Base-by-base conservation (phyloP, 2,113 vertebrate species). In the Oncorhynchus nerka region DNA sequence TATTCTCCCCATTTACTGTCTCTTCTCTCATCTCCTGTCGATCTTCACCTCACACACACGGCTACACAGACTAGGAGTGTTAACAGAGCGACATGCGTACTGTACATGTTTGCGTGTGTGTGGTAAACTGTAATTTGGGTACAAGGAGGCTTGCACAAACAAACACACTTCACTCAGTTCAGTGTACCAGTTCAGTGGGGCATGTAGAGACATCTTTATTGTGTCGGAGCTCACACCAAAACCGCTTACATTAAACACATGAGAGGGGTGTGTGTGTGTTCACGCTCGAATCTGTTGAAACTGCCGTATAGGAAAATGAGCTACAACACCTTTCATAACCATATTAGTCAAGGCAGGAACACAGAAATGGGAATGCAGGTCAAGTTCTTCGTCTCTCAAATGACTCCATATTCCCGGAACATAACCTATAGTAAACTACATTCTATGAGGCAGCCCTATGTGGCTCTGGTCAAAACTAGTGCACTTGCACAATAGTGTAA, bases 71-170 rank as follows among this genome's bases (percentile, higher is more conserved):
- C 8, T 59, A 11, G 39, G 7, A 2, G 39, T 39, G 39, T 26
- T 70, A 48, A 28, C 28, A 71, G 3, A 5, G 19, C 32, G 26
- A 45, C 64, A 69, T 71, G 9, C 20, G 26, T 71, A 30, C 66
- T 30, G 34, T 74, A 30, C 71, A 30, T 61, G 39, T 24, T 49
- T 48, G 13, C 30, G 16, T 70, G 69, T 75, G 8, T 83, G 74
- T 71, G 8, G 26, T 62, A 79, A 85, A 78, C 0, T 45, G 48
- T 87, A 75, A 87, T 84, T 81, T 76, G 39, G 71, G 70, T 68
- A 81, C 75, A 26, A 64, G 12, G 24, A 61, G 78, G 64, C 70
- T 74, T 71, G 59, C 75, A 70, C 74, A 81, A 79, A 82, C 55
- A 79, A 55, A 68, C 66, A 51, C 71, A 57, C 51, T 45, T 9